A percentile compares a stretch with the other conserved stretches of the same genome.
These are phyloP conservation scores for Arremon brunneinucha DNA, from an alignment of 2,797 vertebrate genomes.

Conservation along the genomic window DNA sequence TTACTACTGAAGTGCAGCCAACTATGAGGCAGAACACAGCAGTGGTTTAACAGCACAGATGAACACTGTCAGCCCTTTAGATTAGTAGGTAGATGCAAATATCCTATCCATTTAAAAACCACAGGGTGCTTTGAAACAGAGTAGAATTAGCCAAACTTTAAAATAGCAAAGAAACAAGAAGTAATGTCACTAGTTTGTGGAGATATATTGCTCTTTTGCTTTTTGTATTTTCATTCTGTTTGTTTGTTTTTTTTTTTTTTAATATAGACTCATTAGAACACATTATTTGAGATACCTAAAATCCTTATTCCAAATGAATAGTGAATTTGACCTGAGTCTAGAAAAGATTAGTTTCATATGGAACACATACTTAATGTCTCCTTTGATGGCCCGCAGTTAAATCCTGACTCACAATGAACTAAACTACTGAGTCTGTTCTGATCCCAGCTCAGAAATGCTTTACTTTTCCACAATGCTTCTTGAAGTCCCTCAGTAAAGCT, in stretches of 20 bases:
- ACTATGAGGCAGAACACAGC: constrained; percentile 21
- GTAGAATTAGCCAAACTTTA: background rate
- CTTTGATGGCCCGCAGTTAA: background rate
- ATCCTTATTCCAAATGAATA: background rate
- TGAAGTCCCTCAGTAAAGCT: background rate
- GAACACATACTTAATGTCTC: background rate
- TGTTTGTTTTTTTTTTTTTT: background rate
- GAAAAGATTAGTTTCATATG: background rate
- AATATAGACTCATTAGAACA: background rate
- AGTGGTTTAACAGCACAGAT: constrained; percentile 53
- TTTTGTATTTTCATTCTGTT: background rate
- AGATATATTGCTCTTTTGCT: background rate
- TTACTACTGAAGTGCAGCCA: constrained; percentile 29
- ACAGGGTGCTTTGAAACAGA: background rate
- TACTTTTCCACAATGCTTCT: background rate
- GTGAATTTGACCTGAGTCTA: background rate
- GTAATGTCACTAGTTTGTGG: background rate
- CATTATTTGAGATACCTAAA: background rate
- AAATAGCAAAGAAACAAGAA: background rate
- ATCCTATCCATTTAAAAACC: constrained; percentile 27
- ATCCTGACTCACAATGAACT: background rate
- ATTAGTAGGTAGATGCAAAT: constrained; percentile 37
- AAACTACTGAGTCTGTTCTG: background rate
- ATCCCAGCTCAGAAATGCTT: background rate
- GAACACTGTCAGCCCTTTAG: constrained; percentile 27